A percentile compares a stretch with the other conserved stretches of the same genome.
phyloP scores from a whole-genome alignment of 2,113 vertebrate genomes.

The Epinephelus moara region DNA sequence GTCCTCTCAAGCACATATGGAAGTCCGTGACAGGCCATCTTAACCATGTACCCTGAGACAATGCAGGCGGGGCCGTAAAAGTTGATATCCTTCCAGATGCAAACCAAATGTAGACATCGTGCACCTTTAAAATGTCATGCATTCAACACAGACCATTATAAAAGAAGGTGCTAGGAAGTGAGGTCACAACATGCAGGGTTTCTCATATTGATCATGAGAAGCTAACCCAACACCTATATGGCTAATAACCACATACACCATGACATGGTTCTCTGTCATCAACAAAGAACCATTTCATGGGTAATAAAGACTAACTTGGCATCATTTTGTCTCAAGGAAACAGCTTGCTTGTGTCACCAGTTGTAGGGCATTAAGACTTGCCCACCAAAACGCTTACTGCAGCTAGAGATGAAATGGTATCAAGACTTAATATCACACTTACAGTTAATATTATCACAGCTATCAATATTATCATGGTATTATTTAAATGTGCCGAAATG shows the following conservation, averaged over 20 bases:
- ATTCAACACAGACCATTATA: constrained; percentile 44
- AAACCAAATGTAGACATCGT: constrained; percentile 71
- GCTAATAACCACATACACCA: constrained; percentile 1
- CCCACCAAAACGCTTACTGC: too few species aligned
- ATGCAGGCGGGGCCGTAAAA: constrained; percentile 59
- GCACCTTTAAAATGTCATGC: constrained; percentile 54
- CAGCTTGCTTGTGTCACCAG: neutral
- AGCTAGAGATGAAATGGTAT: too few species aligned
- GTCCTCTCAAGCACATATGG: constrained; percentile 44
- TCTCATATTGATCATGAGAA: constrained; percentile 26
- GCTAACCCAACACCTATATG: neutral
- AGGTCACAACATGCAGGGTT: constrained; percentile 11
- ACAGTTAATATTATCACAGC: too few species aligned
- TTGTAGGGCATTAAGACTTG: too few species aligned
- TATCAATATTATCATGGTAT: too few species aligned
- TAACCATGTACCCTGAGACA: constrained; percentile 48
- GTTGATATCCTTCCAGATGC: constrained; percentile 70
- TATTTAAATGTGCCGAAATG: too few species aligned
- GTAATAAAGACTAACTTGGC: constrained; percentile 14
- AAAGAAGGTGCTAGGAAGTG: constrained; percentile 29
- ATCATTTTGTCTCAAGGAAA: constrained; percentile 26
- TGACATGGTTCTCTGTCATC: neutral
- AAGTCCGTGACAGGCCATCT: constrained; percentile 43
- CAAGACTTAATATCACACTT: too few species aligned
- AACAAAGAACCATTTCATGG: constrained; percentile 14